Base-by-base conservation (phyloP, 2,797 vertebrate genomes). In the Fundulus diaphanus region DNA sequence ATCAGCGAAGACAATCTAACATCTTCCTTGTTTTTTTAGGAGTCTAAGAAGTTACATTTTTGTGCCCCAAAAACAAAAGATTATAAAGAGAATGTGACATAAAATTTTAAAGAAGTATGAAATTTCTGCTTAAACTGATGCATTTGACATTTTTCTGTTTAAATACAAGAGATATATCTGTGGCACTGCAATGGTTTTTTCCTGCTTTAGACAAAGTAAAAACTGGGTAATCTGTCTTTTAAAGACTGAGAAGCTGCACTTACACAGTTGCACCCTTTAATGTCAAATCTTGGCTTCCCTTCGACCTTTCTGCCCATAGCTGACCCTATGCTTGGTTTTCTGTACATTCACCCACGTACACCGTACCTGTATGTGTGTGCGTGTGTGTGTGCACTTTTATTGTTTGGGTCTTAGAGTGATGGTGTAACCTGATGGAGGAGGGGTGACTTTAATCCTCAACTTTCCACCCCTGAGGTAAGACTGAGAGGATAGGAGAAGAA, bases 391-490 rank as follows among this genome's bases (percentile, higher is more conserved):
- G n/a, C n/a, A n/a, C 6, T 52, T 70, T 71, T 71, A 71, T 71
- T 78, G 70, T 72, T 74, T 79, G 40, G 74, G 37, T 74, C 61
- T 9, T 74, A 77, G 73, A 79, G 73, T 82, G 76, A 88, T 89
- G 82, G 84, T 79, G 44, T 68, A 87, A 84, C 73, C 20, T 72
- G 69, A 68, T 76, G 67, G 92, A 93, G 93, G 85, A 88, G 92
- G 74, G 85, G 84, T 86, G 89, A 86, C 95, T 95, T 95, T 96
- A 96, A 97, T 96, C 95, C 93, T 96, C 93, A 96, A 94, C 95
- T 96, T 92, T 92, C 95, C 94, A 96, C 96, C 97, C 96, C 95
- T 94, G 91, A 96, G 96, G 96, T 96, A 96, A 92, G 93, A 93
- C 91, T 86, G 79, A 90, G 93, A 95, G 93, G 89, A 89, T 92